These are phyloP conservation scores for Rapana venosa DNA, from an alignment of 2,888 invertebrate genomes.

Conservation along the genomic window DNA sequence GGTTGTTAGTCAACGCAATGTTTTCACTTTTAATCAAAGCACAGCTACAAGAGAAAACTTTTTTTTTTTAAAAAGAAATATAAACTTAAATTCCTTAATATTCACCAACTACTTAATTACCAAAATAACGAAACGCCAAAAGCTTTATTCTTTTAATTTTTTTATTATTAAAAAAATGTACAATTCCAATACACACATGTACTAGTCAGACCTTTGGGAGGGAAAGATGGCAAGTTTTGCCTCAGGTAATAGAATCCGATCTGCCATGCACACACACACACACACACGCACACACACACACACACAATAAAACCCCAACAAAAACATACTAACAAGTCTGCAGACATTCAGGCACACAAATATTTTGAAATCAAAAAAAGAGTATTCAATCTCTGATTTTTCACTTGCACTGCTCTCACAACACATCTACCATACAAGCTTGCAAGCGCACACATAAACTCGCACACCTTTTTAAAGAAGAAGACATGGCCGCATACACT, in stretches of 20 bases:
- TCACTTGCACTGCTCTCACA: background rate
- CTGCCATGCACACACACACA: background rate
- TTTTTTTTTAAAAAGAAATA: too few relatives aligned
- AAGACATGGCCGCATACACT: background rate
- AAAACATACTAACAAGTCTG: background rate
- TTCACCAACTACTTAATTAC: too few relatives aligned
- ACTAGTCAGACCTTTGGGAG: too few relatives aligned
- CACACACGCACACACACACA: background rate
- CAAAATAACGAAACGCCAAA: too few relatives aligned
- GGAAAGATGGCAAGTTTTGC: background rate
- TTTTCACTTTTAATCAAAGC: too few relatives aligned
- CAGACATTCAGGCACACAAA: background rate
- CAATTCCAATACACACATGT: background rate
- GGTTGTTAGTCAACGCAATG: too few relatives aligned
- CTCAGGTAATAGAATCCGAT: background rate
- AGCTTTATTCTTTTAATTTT: too few relatives aligned
- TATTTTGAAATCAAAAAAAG: background rate
- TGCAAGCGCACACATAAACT: background rate
- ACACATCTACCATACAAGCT: background rate
- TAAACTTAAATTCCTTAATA: too few relatives aligned
- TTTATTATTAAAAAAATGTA: background rate
- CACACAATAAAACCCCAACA: background rate
- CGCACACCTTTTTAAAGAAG: background rate
- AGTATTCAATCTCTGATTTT: background rate
- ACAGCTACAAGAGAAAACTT: too few relatives aligned